These are phyloP conservation scores for Euplexia lucipara DNA, from an alignment of 2,888 invertebrate species.

Conservation along the genomic window DNA sequence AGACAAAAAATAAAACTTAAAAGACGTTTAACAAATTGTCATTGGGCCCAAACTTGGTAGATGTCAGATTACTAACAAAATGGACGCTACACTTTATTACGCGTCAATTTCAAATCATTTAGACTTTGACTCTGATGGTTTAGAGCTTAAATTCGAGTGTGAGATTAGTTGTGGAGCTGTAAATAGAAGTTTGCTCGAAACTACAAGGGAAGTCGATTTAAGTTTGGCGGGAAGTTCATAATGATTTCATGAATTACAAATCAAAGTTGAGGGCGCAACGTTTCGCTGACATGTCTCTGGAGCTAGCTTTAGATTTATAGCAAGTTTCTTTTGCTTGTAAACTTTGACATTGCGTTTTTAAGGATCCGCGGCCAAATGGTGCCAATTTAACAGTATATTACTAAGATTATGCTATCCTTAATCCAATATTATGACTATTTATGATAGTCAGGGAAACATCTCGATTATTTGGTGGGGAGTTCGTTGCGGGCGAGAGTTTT, in stretches of 20 bases:
- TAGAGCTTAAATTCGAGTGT: slow-evolving; percentile 41
- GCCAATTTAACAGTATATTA: no score
- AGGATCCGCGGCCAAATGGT: background rate
- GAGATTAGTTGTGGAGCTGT: slow-evolving; percentile 2
- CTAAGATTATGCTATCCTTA: no score
- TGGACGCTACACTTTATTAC: slow-evolving; percentile 11
- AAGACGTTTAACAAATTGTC: slow-evolving; percentile 67
- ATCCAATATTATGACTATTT: no score
- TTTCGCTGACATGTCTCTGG: slow-evolving; percentile 61
- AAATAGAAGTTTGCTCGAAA: slow-evolving; percentile 56
- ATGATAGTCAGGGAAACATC: no score
- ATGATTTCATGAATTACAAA: slow-evolving; percentile 77
- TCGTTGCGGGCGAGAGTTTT: no score
- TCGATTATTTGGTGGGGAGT: no score
- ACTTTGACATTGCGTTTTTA: slow-evolving; percentile 16
- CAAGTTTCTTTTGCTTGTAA: slow-evolving; percentile 20
- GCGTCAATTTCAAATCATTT: slow-evolving; percentile 4
- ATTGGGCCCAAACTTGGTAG: slow-evolving; percentile 61
- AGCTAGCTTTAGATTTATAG: slow-evolving; percentile 41
- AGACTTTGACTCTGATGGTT: background rate
- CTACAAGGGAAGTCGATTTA: slow-evolving; percentile 78
- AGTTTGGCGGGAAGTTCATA: slow-evolving; percentile 73
- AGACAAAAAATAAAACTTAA: slow-evolving; percentile 61
- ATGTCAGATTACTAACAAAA: slow-evolving; percentile 63
- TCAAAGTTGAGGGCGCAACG: slow-evolving; percentile 65